Base-by-base conservation (phyloP, 1,140 invertebrate species). In the Antheraea mylitta region DNA sequence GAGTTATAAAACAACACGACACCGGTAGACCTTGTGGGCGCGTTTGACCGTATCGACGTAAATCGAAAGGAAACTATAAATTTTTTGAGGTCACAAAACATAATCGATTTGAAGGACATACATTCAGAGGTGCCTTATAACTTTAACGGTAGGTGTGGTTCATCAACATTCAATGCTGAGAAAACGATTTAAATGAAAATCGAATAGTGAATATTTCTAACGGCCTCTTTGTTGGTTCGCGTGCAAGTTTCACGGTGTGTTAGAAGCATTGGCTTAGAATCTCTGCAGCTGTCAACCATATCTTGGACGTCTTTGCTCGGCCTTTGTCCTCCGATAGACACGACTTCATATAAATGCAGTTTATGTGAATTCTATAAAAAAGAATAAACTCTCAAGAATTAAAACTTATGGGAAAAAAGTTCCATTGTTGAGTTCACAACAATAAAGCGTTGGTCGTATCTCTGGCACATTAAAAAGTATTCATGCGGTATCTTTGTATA, bases 311-410 rank as follows among this genome's bases (percentile, higher is more conserved):
- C 77, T 53, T 77, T 81, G 78, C 71, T 68, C 59, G 59, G 74
- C 75, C 84, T 82, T 91, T 91, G 89, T 91, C 78, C 81, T 66
- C 75, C 69, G 42, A 73, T 68, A 79, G 78, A 88, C 87, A 90
- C 85, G 85, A 91, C 86, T 91, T 91, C 86, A 91, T 90, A 91
- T 91, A 90, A 91, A 89, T 81, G 85, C 82, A 90, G 83, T 91
- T 91, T 91, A 87, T 88, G 81, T 83, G 87, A 85, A 87, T 84
- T 85, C 81, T 79, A 83, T 75, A 86, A 87, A 83, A 70, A 80
- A 83, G 79, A 79, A 84, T 85, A 77, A 78, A 70, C 83, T 89
- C 85, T 87, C 81, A 78, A 89, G 86, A 86, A 79, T 82, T 78
- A 73, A 81, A 73, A 82, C 79, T 79, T 79, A 85, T 75, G 80